These are phyloP conservation scores for Drosophila robusta DNA, from an alignment of 2,888 invertebrate genomes.

Conservation along the genomic window DNA sequence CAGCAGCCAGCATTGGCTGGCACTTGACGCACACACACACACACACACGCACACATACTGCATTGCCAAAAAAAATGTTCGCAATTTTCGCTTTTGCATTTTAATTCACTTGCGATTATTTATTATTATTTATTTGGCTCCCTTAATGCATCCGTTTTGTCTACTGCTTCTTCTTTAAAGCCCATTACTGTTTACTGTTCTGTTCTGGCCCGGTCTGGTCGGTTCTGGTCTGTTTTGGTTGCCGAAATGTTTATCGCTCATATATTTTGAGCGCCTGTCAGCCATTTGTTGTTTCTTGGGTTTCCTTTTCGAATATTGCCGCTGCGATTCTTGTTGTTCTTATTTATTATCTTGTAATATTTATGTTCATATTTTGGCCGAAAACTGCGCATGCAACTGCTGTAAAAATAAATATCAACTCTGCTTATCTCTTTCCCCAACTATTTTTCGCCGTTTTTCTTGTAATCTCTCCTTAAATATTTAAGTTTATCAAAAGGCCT, in stretches of 20 bases:
- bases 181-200: constrained; percentile 42
- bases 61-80: constrained; percentile 42
- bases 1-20: constrained; percentile 26
- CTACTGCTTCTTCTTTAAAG: constrained; percentile 11
- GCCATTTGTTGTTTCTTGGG: constrained; percentile 29
- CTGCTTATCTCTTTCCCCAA: background rate
- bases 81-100: constrained; percentile 37
- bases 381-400: constrained; percentile 24
- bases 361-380: constrained; percentile 25
- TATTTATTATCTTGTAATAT: constrained; percentile 39
- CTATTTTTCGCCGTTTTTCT: constrained; percentile 2
- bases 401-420: constrained; percentile 17
- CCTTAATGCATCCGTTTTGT: constrained; percentile 52
- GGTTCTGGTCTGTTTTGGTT: constrained; percentile 11
- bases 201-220: background rate
- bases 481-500: background rate
- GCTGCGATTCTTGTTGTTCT: constrained; percentile 7
- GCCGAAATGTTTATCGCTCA: constrained; percentile 54
- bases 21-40: constrained; percentile 20
- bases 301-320: constrained; percentile 9
- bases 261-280: constrained; percentile 42
- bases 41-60: constrained; percentile 5
- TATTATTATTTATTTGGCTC: constrained; percentile 57
- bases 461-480: background rate
- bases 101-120: constrained; percentile 49